phyloP scores from a whole-genome alignment of 2,888 invertebrate genomes.

The Lumbricus terrestris region DNA sequence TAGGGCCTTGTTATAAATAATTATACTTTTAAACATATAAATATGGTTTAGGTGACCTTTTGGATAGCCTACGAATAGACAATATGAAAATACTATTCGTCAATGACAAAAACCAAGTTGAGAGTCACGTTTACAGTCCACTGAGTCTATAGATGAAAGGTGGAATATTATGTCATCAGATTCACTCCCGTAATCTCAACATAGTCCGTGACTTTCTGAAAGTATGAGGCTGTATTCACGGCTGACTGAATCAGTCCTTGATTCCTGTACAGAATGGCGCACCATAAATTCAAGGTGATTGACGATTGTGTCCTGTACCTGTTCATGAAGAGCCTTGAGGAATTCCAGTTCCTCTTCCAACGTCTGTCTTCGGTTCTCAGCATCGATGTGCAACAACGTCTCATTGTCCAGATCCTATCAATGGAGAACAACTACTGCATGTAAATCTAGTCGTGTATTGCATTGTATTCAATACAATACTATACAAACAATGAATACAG shows the following conservation, averaged over 20 bases:
- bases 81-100: too few species aligned
- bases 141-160: too few species aligned
- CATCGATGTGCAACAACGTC: constrained; percentile 61
- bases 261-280: not conserved
- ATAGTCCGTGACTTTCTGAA: not conserved
- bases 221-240: not conserved
- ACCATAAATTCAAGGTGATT: not conserved
- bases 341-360: constrained; percentile 63
- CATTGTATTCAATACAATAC: too few species aligned
- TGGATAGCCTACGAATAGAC: too few species aligned
- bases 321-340: constrained; percentile 61
- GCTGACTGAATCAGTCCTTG: not conserved
- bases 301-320: constrained; percentile 48
- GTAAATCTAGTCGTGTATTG: not conserved
- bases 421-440: not conserved
- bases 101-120: too few species aligned
- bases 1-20: too few species aligned
- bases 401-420: constrained; percentile 61
- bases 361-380: constrained; percentile 62
- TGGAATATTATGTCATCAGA: not conserved
- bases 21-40: too few species aligned
- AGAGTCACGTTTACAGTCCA: too few species aligned
- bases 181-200: not conserved
- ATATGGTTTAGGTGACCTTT: too few species aligned
- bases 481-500: too few species aligned